Evolutionary conservation across 2,113 vertebrate genomes (phyloP).

Genomic region (Podocnemis expansa): DNA sequence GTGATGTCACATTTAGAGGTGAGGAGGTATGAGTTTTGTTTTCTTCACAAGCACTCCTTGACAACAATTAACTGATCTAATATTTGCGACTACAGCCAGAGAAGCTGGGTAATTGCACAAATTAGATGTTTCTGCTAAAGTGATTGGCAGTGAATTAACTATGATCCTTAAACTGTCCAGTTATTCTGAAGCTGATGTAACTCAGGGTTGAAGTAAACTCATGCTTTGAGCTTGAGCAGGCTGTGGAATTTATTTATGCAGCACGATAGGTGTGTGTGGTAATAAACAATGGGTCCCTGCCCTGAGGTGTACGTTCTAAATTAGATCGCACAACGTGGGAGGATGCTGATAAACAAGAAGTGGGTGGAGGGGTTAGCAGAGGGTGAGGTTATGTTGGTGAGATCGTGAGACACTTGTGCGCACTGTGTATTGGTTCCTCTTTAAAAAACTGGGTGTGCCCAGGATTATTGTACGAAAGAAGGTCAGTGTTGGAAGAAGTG

Average conservation of each 20-base stretch:
- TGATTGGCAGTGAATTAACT: rapidly evolving
- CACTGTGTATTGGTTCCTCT: not conserved
- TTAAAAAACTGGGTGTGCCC: not conserved
- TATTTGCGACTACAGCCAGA: not conserved
- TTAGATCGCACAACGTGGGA: constrained; percentile 37
- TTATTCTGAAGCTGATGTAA: constrained; percentile 12
- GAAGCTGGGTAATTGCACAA: not conserved
- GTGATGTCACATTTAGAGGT: not conserved
- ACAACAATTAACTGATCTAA: not conserved
- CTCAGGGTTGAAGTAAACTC: constrained; percentile 4
- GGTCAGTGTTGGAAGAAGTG: constrained; percentile 13
- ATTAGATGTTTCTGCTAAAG: not conserved
- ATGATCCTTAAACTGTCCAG: not conserved
- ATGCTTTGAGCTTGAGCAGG: constrained; percentile 44
- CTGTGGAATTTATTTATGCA: constrained; percentile 58
- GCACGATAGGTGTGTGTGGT: constrained; percentile 23
- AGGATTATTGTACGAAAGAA: constrained; percentile 26
- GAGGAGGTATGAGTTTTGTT: not conserved
- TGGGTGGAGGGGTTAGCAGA: constrained; percentile 44
- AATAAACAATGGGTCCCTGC: constrained; percentile 38
- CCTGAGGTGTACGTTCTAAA: not conserved
- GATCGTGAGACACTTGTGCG: not conserved
- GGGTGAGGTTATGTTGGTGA: not conserved
- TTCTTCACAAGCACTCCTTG: not conserved
- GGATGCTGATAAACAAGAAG: constrained; percentile 24